Evolutionary conservation across 1,140 invertebrate genomes (phyloP).

Genomic region (Bradysia coprophila): DNA sequence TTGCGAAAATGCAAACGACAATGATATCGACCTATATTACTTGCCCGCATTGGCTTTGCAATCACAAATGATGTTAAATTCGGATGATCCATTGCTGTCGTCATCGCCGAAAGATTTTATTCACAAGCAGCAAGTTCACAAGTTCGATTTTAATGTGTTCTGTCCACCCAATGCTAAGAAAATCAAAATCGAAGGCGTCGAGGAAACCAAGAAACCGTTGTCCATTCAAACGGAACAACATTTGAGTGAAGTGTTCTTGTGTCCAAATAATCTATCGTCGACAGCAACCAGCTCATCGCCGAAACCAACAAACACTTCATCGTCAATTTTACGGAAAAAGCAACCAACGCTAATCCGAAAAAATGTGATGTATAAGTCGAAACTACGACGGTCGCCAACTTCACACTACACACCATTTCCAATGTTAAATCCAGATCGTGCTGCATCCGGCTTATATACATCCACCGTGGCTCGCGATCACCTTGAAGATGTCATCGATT

Average conservation of each 20-base stretch:
- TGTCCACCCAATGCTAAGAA: conserved; percentile 7
- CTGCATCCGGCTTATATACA: conserved; percentile 64
- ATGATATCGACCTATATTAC: conserved; percentile 23
- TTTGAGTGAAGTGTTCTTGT: conserved; percentile 46
- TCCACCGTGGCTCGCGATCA: too few species aligned
- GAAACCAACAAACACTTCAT: conserved; percentile 2
- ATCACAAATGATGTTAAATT: conserved; percentile 66
- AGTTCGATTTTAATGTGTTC: conserved; percentile 32
- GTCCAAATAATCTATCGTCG: conserved; percentile 49
- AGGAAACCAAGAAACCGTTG: conserved; percentile 2
- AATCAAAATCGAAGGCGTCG: conserved; percentile 10
- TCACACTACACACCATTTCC: conserved; percentile 79
- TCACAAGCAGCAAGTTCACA: conserved; percentile 19
- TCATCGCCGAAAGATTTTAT: conserved; percentile 64
- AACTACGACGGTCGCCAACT: conserved; percentile 31
- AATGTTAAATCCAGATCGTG: conserved; percentile 73
- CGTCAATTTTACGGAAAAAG: neutral
- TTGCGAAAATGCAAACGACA: conserved; percentile 17
- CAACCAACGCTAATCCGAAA: conserved; percentile 10
- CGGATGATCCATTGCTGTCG: conserved; percentile 61
- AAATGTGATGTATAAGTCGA: conserved; percentile 15
- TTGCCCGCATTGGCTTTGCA: conserved; percentile 27
- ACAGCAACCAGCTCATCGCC: conserved; percentile 35
- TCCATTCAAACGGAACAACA: conserved; percentile 4
- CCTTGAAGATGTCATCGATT: conserved; percentile 13